A percentile compares a stretch with the other conserved stretches of the same genome.
Evolutionary conservation across 2,888 invertebrate genomes (phyloP).

Genomic region (Nezara viridula): DNA sequence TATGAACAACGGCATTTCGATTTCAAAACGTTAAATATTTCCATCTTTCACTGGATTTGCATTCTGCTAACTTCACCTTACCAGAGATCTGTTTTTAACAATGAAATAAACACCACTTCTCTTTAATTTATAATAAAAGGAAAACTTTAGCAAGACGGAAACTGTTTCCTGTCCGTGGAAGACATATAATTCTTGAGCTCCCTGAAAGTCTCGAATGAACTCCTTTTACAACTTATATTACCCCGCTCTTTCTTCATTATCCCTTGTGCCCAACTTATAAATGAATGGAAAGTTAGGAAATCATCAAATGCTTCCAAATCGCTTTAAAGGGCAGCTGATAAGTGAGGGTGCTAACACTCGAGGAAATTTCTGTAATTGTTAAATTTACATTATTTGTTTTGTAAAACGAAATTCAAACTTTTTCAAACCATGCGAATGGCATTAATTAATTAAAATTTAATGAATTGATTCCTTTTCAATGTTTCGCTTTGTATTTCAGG

Average conservation of each 20-base stretch:
- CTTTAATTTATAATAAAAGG: constrained; percentile 12
- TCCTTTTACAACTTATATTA: constrained; percentile 43
- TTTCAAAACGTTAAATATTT: too few relatives aligned
- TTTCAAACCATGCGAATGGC: not conserved
- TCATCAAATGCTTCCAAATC: constrained; percentile 26
- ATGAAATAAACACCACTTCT: not conserved
- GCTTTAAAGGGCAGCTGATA: not conserved
- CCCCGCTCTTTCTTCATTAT: constrained; percentile 38
- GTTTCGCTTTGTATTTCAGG: not conserved
- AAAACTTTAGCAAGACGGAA: not conserved
- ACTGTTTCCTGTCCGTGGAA: constrained; percentile 1
- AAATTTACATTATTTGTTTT: not conserved
- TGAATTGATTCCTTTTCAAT: not conserved
- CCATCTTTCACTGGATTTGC: not conserved
- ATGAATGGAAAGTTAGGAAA: constrained; percentile 40
- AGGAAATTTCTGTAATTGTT: not conserved
- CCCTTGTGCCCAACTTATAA: constrained; percentile 4
- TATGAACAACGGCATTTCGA: too few relatives aligned
- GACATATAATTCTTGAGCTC: constrained; percentile 11
- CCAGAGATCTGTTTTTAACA: not conserved
- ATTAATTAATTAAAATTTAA: not conserved
- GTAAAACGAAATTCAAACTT: not conserved
- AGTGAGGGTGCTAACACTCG: not conserved
- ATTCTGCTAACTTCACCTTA: not conserved
- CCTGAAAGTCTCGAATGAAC: constrained; percentile 12